Evolutionary conservation across 2,797 vertebrate species (phyloP).

Genomic region (Xerus rutilus): DNA sequence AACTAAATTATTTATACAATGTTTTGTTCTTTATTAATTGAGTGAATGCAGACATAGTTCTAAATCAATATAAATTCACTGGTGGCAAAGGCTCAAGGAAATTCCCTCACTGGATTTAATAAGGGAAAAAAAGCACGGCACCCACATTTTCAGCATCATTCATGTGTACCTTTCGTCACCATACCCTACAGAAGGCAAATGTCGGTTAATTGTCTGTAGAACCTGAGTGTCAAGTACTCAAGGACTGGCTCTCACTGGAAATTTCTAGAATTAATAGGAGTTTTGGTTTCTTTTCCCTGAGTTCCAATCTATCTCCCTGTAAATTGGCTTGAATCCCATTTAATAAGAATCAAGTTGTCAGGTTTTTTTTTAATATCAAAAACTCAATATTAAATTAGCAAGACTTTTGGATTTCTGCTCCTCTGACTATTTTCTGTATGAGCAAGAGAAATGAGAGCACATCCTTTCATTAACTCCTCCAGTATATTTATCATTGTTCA

Average conservation of each 20-base stretch:
- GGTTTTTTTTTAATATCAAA: background rate
- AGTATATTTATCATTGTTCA: background rate
- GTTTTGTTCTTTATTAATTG: slow-evolving; percentile 71
- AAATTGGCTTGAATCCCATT: background rate
- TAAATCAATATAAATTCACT: background rate
- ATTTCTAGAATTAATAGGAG: background rate
- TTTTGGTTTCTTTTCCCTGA: background rate
- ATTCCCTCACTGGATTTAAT: background rate
- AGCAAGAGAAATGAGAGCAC: background rate
- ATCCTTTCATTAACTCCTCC: background rate
- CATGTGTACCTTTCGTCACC: background rate
- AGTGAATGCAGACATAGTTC: slow-evolving; percentile 61
- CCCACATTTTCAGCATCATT: background rate
- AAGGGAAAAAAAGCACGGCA: background rate
- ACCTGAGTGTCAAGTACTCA: background rate
- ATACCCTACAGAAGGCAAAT: background rate
- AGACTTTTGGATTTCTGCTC: background rate
- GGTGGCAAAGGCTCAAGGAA: background rate
- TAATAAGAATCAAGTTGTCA: background rate
- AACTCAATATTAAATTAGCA: background rate
- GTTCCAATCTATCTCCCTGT: background rate
- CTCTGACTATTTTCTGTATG: slow-evolving; percentile 8
- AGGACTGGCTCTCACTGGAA: background rate
- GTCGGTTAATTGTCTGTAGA: background rate
- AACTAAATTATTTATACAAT: background rate